These are phyloP conservation scores for Florisuga fusca DNA, from an alignment of 2,797 vertebrate species.

Conservation along the genomic window DNA sequence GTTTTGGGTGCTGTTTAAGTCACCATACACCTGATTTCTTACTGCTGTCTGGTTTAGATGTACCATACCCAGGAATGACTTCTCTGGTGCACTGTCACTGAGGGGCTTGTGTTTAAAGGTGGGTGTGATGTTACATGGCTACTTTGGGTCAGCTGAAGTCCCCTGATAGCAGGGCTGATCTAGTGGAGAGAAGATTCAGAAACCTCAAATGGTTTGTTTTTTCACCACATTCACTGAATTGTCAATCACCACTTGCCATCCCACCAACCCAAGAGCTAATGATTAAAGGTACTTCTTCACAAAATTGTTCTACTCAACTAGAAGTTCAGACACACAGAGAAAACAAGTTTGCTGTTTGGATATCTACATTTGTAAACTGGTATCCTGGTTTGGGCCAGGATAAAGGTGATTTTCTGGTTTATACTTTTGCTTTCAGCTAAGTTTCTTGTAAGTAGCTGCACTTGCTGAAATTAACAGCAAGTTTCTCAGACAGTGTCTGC, in stretches of 20 bases:
- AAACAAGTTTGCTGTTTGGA: accelerated
- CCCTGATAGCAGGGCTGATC: not conserved
- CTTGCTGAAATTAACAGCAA: too few species aligned
- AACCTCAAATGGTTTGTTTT: not conserved
- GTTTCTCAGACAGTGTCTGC: too few species aligned
- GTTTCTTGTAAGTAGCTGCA: too few species aligned
- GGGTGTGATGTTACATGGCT: not conserved
- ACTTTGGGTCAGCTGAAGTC: not conserved
- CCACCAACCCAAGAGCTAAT: not conserved
- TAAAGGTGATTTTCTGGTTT: too few species aligned
- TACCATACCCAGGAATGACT: not conserved
- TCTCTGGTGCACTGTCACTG: not conserved
- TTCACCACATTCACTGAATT: not conserved
- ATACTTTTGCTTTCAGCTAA: too few species aligned
- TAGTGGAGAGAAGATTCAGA: not conserved
- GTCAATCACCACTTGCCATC: not conserved
- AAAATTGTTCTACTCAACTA: not conserved
- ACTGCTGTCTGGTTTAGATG: not conserved
- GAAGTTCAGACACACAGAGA: not conserved
- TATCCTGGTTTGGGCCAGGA: too few species aligned
- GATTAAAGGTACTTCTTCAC: not conserved
- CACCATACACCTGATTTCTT: not conserved
- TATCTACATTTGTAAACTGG: not conserved
- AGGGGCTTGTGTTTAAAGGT: not conserved
- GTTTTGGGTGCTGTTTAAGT: not conserved